Evolutionary conservation across 2,113 vertebrate genomes (phyloP).

Genomic region (Antechinus flavipes): DNA sequence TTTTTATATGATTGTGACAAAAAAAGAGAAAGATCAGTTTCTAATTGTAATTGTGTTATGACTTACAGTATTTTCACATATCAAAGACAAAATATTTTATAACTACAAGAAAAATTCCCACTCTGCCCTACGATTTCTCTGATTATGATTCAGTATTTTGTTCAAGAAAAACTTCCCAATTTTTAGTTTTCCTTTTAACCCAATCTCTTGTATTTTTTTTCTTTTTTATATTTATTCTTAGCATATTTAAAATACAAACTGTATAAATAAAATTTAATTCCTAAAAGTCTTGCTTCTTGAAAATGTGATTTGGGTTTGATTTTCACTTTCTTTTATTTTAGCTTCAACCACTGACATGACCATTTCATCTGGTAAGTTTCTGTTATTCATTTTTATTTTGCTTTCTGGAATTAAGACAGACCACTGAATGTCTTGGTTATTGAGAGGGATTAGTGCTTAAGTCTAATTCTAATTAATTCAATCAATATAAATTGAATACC

Average conservation of each 20-base stretch:
- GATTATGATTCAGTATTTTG: neutral
- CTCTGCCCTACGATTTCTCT: neutral
- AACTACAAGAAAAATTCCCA: neutral
- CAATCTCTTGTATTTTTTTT: neutral
- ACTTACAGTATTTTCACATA: neutral
- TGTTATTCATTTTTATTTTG: neutral
- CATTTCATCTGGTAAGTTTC: conserved; percentile 47
- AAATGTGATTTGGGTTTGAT: neutral
- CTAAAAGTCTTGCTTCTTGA: neutral
- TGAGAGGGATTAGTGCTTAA: neutral
- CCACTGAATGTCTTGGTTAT: neutral
- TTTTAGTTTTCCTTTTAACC: neutral
- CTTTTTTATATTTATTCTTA: neutral
- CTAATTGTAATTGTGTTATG: neutral
- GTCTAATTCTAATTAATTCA: neutral
- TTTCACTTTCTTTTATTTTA: conserved; percentile 51
- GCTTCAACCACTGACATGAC: conserved; percentile 24
- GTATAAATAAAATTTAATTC: neutral
- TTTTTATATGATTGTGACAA: neutral
- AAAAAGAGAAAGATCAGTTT: neutral
- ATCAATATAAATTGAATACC: neutral
- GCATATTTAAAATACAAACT: neutral
- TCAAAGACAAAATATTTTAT: neutral
- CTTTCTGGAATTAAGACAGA: neutral
- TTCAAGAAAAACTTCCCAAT: neutral